Base-by-base conservation (phyloP, 2,888 invertebrate species). In the Drosophila diplacantha region DNA sequence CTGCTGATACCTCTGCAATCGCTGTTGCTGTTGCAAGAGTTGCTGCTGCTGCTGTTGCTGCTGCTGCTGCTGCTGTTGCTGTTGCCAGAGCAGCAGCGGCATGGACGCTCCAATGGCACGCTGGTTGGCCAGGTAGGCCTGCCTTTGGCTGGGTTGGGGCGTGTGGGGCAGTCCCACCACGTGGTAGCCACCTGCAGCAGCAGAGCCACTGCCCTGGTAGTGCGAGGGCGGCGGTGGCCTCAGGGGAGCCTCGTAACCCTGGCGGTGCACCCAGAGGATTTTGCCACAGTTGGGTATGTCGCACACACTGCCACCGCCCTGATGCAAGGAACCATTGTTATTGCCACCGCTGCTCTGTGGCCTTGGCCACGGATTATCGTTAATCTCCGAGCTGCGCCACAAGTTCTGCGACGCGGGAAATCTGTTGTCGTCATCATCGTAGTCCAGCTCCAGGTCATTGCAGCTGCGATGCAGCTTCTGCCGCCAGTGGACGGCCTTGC, bases 41-140 rank as follows among this genome's bases (percentile, higher is more conserved):
- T 49, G 49, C 2, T 68, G 68, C 9, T 76, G 74, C 4, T 74
- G 76, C 93, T 93, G 94, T 2, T 18, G 55, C 3, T 24, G 46
- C 2, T 54, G 68, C 2, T 56, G 62, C 1, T 54, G 69, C 5
- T 64, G 76, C 2, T 52, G 50, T 3, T 68, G 70, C 4, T 81
- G 72, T 93, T 93, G 94, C 75, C 79, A 74, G 64, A 75, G 69
- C 47, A 95, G 91, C 86, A 93, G 91, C 66, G 94, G 93, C 88
- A 93, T 91, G 85, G 91, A 90, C 74, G 91, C 85, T 46, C 83
- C 85, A 47, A 87, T 85, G 43, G 87, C 86, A 73, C 80, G 83
- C 58, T 84, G 86, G 78, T 88, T 88, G 58, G 87, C 87, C 69
- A 88, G 75, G 64, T 82, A 88, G 3, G 86, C 84, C 43, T 81